Evolutionary conservation across 2,888 invertebrate genomes (phyloP), one percentile per base, ranked within the genome.

Genomic region (Patella depressa): DNA sequence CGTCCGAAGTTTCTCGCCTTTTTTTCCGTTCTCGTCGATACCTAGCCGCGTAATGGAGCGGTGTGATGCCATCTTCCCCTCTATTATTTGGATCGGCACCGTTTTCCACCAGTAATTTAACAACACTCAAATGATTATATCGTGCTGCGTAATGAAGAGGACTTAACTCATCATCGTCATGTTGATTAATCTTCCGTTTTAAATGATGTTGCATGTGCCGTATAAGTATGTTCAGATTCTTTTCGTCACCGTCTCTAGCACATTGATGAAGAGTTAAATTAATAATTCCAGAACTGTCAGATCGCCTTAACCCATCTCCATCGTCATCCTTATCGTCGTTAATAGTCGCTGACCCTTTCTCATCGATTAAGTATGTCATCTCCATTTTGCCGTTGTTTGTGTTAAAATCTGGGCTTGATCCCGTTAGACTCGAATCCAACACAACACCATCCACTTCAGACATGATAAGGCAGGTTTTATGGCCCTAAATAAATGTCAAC

Each of bases 131-230:
- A 77, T 92, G 91, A 79, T 91, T 91, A 85, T 92, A 92, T 15
- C 92, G 90, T 7, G 92, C 91, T 19, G 92, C 92, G 81, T 92
- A 92, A 85, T 93, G 92, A 24, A 93, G 87, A 0, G 92, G 90
- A 9, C 90, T 88, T 53, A 92, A 82, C 17, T 88, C 88, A 73
- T 91, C 90, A 14, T 89, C 90, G 82, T 93, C 92, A 55, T 89
- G 85, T 59, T 86, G 82, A 82, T 93, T 92, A 65, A 93, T 88
- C 77, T 88, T 88, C 55, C 82, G 76, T 77, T 84, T 86, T 15
- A 84, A 75, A 75, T 84, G 83, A 7, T 83, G 80, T 11, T 82
- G 81, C 76, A 89, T 80, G 73, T 87, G 84, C 14, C 83, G 81
- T 1, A 91, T 78, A n/a, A 90, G 79, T 11, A 85, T 82, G 77